Evolutionary conservation across 2,113 vertebrate genomes (phyloP).

Genomic region (Melanocharis versteri): DNA sequence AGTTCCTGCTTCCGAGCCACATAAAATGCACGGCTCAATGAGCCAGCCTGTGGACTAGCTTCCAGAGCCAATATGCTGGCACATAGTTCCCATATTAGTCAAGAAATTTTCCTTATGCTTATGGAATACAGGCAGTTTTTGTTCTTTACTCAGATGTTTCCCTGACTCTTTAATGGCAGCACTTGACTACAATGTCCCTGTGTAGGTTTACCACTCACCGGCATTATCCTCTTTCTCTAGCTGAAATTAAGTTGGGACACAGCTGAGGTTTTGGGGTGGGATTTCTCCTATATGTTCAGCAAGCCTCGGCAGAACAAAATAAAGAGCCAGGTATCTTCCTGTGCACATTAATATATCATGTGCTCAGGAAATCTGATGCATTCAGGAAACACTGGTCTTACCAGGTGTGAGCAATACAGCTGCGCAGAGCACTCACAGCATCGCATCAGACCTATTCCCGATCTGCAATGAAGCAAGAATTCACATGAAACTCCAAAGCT

Average conservation of each 20-base stretch:
- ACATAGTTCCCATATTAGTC: not conserved
- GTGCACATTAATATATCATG: not conserved
- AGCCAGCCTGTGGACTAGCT: not conserved
- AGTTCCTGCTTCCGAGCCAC: not conserved
- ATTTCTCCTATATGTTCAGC: not conserved
- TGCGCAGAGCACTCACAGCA: not conserved
- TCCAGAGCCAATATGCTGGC: not conserved
- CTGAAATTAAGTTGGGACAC: not conserved
- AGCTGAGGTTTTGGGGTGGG: not conserved
- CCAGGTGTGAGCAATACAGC: not conserved
- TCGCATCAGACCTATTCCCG: not conserved
- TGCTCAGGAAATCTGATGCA: not conserved
- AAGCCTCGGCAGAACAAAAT: not conserved
- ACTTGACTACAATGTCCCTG: not conserved
- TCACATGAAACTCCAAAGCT: not conserved
- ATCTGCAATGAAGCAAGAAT: not conserved
- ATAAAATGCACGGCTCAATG: not conserved
- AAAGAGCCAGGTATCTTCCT: not conserved
- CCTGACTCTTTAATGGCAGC: not conserved
- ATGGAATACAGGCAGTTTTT: not conserved
- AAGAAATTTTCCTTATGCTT: not conserved
- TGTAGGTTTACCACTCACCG: not conserved
- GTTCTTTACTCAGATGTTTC: not conserved
- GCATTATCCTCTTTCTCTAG: not conserved
- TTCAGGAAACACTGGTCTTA: conserved; percentile 22